Conservation (phyloP, 2,888 invertebrate species). For the Leptopterna dolabrata region DNA sequence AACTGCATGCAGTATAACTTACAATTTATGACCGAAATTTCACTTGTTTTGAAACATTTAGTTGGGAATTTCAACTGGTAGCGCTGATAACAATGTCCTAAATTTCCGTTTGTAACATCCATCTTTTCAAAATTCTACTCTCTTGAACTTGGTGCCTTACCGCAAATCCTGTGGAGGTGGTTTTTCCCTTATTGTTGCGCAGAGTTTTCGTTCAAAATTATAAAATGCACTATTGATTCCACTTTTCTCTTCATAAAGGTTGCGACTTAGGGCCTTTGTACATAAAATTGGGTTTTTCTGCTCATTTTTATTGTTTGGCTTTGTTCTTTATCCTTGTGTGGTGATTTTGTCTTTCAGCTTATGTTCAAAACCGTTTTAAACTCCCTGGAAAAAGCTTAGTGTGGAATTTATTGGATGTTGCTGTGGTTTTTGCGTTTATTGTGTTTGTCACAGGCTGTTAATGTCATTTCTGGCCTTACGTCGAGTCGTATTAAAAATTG, state of each 20-base stretch:
- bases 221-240: background rate
- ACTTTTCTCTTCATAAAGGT: background rate
- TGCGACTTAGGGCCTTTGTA: background rate
- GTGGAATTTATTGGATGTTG: background rate
- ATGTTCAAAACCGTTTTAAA: background rate
- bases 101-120: too few relatives aligned
- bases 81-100: too few relatives aligned
- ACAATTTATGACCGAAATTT: too few relatives aligned
- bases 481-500: too few relatives aligned
- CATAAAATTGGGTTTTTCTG: background rate
- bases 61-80: too few relatives aligned
- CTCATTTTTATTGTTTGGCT: background rate
- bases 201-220: background rate
- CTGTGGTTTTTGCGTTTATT: background rate
- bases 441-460: background rate
- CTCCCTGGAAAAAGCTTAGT: background rate
- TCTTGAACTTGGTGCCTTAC: slow-evolving; percentile 39
- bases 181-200: slow-evolving; percentile 11
- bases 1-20: too few relatives aligned
- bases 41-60: too few relatives aligned
- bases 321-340: background rate
- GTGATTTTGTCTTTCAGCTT: slow-evolving; percentile 18
- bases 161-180: slow-evolving; percentile 44
- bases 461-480: too few relatives aligned
- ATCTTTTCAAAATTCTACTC: too few relatives aligned